These are phyloP conservation scores for Hyposoter didymator DNA, from an alignment of 2,888 invertebrate species.

Conservation along the genomic window DNA sequence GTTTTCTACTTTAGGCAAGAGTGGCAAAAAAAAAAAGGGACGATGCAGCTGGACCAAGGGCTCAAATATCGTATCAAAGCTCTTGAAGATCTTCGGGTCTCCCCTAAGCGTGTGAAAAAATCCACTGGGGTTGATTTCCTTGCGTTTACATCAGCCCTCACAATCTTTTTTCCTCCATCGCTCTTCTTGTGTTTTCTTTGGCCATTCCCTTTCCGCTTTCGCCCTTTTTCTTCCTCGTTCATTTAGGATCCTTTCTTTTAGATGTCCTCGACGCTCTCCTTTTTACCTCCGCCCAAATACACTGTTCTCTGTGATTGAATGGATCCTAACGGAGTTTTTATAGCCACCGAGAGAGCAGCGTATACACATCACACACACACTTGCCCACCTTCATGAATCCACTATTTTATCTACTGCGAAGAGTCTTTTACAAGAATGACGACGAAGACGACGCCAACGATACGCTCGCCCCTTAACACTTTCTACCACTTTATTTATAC, in stretches of 20 bases:
- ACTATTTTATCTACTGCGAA: constrained; percentile 58
- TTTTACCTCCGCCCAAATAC: constrained; percentile 29
- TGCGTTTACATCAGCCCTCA: constrained; percentile 48
- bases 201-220: not conserved
- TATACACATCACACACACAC: not conserved
- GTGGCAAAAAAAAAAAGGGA: constrained; percentile 18
- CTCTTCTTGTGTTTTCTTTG: not conserved
- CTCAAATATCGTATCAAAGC: constrained; percentile 22
- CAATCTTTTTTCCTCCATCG: constrained; percentile 27
- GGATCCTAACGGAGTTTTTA: constrained; percentile 59
- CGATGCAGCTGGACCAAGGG: constrained; percentile 48
- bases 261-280: constrained; percentile 32
- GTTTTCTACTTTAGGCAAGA: constrained; percentile 11
- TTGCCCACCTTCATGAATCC: constrained; percentile 36
- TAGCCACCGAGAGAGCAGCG: constrained; percentile 36
- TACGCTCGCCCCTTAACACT: constrained; percentile 28
- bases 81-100: constrained; percentile 1
- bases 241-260: constrained; percentile 14
- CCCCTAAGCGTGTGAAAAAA: constrained; percentile 28
- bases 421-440: constrained; percentile 58
- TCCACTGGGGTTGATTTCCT: constrained; percentile 55
- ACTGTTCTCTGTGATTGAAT: constrained; percentile 60
- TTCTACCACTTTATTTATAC: constrained; percentile 19
- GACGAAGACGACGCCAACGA: constrained; percentile 23
- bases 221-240: not conserved